These are phyloP conservation scores for Pongo abelii DNA, from an alignment of 2,113 vertebrate genomes.

Conservation along the genomic window DNA sequence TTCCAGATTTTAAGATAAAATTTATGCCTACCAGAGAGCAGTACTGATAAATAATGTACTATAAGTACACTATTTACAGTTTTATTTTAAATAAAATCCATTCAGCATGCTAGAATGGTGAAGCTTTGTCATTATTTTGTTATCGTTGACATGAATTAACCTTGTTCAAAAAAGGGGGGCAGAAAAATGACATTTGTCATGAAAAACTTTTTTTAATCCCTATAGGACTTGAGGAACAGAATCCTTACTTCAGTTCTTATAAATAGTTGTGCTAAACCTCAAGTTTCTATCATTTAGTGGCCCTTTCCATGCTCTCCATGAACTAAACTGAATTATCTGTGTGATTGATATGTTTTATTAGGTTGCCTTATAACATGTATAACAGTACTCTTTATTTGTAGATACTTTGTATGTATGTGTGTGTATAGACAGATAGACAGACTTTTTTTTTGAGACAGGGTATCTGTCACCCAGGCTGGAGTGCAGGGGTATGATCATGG, in stretches of 20 bases:
- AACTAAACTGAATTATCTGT: constrained; percentile 86
- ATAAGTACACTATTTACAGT: constrained; percentile 73
- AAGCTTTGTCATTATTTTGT: constrained; percentile 80
- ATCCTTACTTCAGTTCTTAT: constrained; percentile 86
- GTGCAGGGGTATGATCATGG: no score
- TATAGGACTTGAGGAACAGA: constrained; percentile 91
- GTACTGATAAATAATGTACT: constrained; percentile 87
- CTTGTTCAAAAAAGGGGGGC: constrained; percentile 80
- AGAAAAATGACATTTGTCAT: constrained; percentile 86
- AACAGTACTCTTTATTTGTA: constrained; percentile 88
- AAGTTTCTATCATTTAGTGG: constrained; percentile 85
- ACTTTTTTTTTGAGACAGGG: no score
- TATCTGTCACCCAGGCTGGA: no score
- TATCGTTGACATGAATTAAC: constrained; percentile 89
- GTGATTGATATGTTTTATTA: constrained; percentile 91
- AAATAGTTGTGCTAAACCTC: constrained; percentile 86
- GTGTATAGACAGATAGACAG: no score
- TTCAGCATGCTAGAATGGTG: constrained; percentile 95
- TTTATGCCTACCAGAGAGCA: constrained; percentile 79
- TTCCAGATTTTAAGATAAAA: constrained; percentile 24
- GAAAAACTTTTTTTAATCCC: constrained; percentile 90
- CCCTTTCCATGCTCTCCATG: constrained; percentile 86
- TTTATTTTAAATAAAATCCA: constrained; percentile 86
- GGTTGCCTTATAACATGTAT: constrained; percentile 85
- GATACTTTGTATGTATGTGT: constrained; percentile 80